Base-by-base conservation (phyloP, 2,797 vertebrate genomes). In the Sebastes matsubarae region DNA sequence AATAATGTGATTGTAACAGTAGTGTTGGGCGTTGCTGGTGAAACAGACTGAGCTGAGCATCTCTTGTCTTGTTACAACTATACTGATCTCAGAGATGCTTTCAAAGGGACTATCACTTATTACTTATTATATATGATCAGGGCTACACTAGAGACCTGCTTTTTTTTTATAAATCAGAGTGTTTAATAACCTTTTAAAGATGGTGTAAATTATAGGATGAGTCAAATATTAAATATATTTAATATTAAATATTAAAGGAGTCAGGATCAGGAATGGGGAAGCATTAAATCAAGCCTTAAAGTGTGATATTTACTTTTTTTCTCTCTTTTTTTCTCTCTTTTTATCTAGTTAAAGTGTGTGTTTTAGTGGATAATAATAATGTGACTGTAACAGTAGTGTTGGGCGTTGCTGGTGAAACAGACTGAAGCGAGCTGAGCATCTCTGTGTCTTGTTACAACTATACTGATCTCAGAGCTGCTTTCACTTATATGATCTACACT, bases 21-120 rank as follows among this genome's bases (percentile, higher is more conserved):
- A n/a, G 65, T 72, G 84, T 46, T 85, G 94, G 93, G 93, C 90
- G 93, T 91, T 80, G 93, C 86, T 92, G 84, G 83, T 83, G 38
- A 36, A 25, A 52, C 46, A 20, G 69, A 61, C 18, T 20, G 66
- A 82, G 78, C 67, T 8, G 70, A 81, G 83, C 83, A 52, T 79
- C 61, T 79, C 30, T 27, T 42, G 13, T 27, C 64, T 57, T 69
- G n/a, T 68, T 68, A 30, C 36, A 32, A 65, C 74, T 83, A 29
- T 38, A 38, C 72, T 27, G 72, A 64, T 64, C 57, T 73, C 36
- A 6, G 57, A 32, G 77, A 68, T 65, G 64, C 58, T 32, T 46
- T 72, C 32, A 75, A 4, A 16, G 5, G 54, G 52, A 63, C 61
- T 58, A 25, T 27, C 52, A 18, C 25, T 73, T 9, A 34, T 46